Evolutionary conservation across 2,797 vertebrate species (phyloP).

Genomic region (Leptatherina wallacei): DNA sequence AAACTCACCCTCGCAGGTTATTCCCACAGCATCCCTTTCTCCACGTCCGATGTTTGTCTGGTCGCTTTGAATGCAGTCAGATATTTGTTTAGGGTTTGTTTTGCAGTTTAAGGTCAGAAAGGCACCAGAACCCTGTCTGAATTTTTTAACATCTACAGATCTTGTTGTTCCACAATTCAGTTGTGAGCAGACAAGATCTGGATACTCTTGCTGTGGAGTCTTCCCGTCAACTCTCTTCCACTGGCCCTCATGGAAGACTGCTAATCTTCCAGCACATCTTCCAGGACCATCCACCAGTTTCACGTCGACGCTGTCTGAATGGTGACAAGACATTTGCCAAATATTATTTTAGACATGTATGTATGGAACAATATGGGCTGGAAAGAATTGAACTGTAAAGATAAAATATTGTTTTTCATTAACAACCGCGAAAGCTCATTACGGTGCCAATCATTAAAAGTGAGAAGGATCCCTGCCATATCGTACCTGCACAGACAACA

Average conservation of each 20-base stretch:
- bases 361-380: neutral
- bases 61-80: neutral
- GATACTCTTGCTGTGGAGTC: rapidly evolving
- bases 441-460: neutral
- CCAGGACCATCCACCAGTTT: conserved; percentile 35
- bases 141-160: rapidly evolving
- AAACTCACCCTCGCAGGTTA: conserved; percentile 56
- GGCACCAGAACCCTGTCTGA: rapidly evolving
- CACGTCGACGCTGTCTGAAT: neutral
- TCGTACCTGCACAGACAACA: conserved; percentile 70
- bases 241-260: neutral
- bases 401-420: neutral
- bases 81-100: rapidly evolving
- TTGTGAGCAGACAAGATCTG: neutral
- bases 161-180: neutral
- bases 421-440: neutral
- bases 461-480: neutral
- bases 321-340: conserved; percentile 7
- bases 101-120: rapidly evolving
- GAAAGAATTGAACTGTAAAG: neutral
- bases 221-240: rapidly evolving
- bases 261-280: conserved; percentile 57
- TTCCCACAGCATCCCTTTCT: rapidly evolving
- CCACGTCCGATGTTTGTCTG: rapidly evolving
- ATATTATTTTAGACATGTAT: neutral